Evolutionary conservation across 2,888 invertebrate genomes (phyloP).

Genomic region (Athalia cordata): DNA sequence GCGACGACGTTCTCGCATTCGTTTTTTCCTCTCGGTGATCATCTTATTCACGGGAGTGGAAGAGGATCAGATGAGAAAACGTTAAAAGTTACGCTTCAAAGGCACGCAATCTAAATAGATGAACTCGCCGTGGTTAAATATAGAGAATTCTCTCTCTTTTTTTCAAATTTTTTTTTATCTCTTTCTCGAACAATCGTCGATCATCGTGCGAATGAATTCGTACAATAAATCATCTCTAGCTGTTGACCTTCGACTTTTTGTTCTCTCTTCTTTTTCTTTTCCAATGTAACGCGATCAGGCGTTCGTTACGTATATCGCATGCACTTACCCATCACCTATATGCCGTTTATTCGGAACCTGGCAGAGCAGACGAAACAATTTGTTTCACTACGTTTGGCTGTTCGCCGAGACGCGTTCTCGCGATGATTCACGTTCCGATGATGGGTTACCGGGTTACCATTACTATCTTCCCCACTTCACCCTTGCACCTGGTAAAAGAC

Average conservation of each 20-base stretch:
- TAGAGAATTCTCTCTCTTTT: background rate
- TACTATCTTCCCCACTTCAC: conserved; percentile 14
- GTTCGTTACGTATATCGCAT: too few species aligned
- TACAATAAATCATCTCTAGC: too few species aligned
- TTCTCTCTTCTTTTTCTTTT: background rate
- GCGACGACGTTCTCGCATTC: conserved; percentile 1
- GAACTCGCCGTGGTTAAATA: conserved; percentile 21
- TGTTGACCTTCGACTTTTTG: background rate
- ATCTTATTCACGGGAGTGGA: background rate
- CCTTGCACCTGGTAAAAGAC: background rate
- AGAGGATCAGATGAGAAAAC: background rate
- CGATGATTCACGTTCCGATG: conserved; percentile 31
- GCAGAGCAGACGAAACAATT: conserved; percentile 9
- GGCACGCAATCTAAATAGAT: conserved; percentile 26
- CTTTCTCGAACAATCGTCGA: too few species aligned
- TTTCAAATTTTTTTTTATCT: background rate
- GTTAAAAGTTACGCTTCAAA: conserved; percentile 25
- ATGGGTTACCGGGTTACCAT: conserved; percentile 35
- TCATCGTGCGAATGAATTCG: too few species aligned
- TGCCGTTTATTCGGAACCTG: background rate
- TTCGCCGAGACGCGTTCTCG: conserved; percentile 28
- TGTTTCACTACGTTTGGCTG: conserved; percentile 3
- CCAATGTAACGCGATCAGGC: too few species aligned
- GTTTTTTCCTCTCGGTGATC: background rate
- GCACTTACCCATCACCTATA: background rate